These are phyloP conservation scores for Arenaria interpres DNA, from an alignment of 2,113 vertebrate species.

Conservation along the genomic window DNA sequence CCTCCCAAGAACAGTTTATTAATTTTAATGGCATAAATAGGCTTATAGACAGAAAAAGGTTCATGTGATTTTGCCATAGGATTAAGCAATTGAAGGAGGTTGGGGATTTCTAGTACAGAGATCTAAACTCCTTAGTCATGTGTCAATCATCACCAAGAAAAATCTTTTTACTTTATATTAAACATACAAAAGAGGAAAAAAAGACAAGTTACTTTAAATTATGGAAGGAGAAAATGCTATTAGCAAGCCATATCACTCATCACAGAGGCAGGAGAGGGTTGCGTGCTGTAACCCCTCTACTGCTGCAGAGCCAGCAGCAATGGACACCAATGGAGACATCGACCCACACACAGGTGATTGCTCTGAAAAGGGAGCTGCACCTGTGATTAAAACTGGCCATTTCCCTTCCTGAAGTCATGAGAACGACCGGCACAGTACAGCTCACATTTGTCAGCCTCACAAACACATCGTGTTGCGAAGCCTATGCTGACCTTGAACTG, in stretches of 20 bases:
- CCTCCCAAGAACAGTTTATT: background rate
- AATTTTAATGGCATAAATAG: background rate
- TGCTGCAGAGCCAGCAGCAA: background rate
- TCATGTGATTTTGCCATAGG: background rate
- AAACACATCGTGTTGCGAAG: background rate
- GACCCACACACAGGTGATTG: accelerated
- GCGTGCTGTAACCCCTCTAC: background rate
- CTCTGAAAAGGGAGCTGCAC: background rate
- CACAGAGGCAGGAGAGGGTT: background rate
- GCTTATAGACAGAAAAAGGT: background rate
- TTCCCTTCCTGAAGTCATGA: background rate
- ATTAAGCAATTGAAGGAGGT: background rate
- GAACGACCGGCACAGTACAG: accelerated
- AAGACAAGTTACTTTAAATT: background rate
- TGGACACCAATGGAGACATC: background rate
- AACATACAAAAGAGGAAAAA: background rate
- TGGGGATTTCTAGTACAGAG: background rate
- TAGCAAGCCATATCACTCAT: background rate
- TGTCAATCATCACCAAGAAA: background rate
- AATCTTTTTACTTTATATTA: background rate
- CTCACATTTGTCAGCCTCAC: background rate
- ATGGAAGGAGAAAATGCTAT: background rate
- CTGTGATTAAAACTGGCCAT: background rate
- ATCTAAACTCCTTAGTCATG: background rate
- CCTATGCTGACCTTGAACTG: background rate